These are phyloP conservation scores for Cyphomyrmex costatus DNA, from an alignment of 1,140 invertebrate genomes.

Conservation along the genomic window DNA sequence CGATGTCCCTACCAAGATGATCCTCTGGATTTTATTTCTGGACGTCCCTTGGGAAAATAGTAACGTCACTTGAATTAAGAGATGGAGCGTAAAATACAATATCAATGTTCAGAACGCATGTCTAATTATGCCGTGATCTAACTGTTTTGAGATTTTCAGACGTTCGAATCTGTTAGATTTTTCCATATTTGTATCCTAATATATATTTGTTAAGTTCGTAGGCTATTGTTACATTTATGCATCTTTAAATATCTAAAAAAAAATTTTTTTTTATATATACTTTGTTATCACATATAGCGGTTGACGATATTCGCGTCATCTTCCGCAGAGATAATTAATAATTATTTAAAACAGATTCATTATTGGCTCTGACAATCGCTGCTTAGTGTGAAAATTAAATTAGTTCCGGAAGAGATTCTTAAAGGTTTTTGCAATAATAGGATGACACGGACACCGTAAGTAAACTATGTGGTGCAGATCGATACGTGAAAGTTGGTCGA, in stretches of 20 bases:
- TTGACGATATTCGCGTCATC: not conserved
- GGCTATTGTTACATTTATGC: not conserved
- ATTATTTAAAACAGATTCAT: not conserved
- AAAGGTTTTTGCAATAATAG: constrained; percentile 16
- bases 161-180: not conserved
- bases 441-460: constrained; percentile 38
- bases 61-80: not conserved
- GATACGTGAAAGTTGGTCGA: constrained; percentile 73
- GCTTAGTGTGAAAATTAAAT: constrained; percentile 51
- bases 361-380: constrained; percentile 17
- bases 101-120: constrained; percentile 55
- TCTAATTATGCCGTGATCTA: constrained; percentile 58
- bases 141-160: constrained; percentile 21
- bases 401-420: constrained; percentile 36
- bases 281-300: not conserved
- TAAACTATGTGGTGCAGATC: constrained; percentile 62
- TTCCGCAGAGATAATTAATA: not conserved
- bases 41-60: constrained; percentile 45
- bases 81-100: constrained; percentile 37
- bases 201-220: not conserved
- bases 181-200: not conserved
- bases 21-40: constrained; percentile 75
- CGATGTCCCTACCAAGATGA: constrained; percentile 53
- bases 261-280: not conserved
- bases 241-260: not conserved